Evolutionary conservation across 2,888 invertebrate genomes (phyloP).

Genomic region (Diadromus collaris): DNA sequence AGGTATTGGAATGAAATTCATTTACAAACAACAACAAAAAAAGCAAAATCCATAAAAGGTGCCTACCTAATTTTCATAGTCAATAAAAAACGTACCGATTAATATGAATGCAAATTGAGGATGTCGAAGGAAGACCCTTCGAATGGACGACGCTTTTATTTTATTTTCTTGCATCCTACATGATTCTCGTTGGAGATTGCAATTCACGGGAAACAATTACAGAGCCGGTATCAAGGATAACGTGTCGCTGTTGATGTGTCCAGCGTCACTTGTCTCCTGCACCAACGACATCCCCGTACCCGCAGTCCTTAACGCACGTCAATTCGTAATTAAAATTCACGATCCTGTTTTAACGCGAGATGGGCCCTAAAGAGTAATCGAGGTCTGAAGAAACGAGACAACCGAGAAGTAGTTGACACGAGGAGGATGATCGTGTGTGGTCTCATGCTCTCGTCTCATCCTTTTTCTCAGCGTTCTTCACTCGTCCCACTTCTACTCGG

Average conservation of each 20-base stretch:
- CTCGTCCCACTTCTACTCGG: slow-evolving; percentile 37
- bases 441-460: slow-evolving; percentile 43
- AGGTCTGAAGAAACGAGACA: slow-evolving; percentile 47
- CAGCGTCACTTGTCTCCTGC: neutral
- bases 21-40: neutral
- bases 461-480: slow-evolving; percentile 20
- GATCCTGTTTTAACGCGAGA: slow-evolving; percentile 53
- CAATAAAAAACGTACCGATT: neutral
- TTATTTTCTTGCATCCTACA: neutral
- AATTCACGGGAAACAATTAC: slow-evolving; percentile 12
- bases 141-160: neutral
- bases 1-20: neutral
- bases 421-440: slow-evolving; percentile 56
- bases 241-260: slow-evolving; percentile 29
- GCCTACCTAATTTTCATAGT: neutral
- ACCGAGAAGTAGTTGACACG: slow-evolving; percentile 59
- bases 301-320: slow-evolving; percentile 43
- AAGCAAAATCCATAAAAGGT: too few species aligned
- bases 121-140: neutral
- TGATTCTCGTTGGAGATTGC: neutral
- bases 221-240: slow-evolving; percentile 13
- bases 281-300: neutral
- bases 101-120: neutral
- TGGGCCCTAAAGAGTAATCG: slow-evolving; percentile 44
- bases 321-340: slow-evolving; percentile 58